Conservation (phyloP, 2,888 invertebrate species). For the Mamestra brassicae region DNA sequence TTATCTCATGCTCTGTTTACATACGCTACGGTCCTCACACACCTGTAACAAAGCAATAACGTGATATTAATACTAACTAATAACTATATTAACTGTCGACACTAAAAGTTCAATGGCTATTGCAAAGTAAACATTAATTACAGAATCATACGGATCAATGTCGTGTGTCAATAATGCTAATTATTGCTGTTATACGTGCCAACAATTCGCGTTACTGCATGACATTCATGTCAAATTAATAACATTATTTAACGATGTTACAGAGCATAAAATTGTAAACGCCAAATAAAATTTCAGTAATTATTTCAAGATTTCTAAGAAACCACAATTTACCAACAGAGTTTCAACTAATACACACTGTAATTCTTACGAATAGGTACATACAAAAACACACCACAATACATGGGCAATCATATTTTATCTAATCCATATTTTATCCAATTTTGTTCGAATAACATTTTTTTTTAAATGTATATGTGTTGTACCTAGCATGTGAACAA, state of each 20-base stretch:
- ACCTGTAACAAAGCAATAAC: constrained; percentile 68
- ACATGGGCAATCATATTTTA: too few species aligned
- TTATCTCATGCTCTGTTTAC: constrained; percentile 63
- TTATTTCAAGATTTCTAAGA: constrained; percentile 1
- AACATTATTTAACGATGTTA: constrained; percentile 30
- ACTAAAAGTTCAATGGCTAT: constrained; percentile 34
- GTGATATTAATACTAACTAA: constrained; percentile 36
- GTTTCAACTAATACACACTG: neutral
- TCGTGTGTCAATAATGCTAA: constrained; percentile 22
- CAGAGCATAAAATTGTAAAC: constrained; percentile 16
- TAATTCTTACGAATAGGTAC: too few species aligned
- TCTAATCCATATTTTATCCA: too few species aligned
- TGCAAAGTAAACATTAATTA: constrained; percentile 30
- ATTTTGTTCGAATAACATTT: too few species aligned
- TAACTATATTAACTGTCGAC: constrained; percentile 39
- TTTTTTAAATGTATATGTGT: too few species aligned
- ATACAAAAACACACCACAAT: too few species aligned
- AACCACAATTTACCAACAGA: neutral
- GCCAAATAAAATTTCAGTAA: constrained; percentile 9
- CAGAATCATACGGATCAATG: constrained; percentile 41
- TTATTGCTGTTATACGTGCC: constrained; percentile 35
- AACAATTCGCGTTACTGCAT: constrained; percentile 32
- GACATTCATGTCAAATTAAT: constrained; percentile 22
- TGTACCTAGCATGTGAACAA: too few species aligned
- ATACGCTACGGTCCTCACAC: constrained; percentile 50